phyloP scores from a whole-genome alignment of 2,113 vertebrate genomes.

The Nymphicus hollandicus region DNA sequence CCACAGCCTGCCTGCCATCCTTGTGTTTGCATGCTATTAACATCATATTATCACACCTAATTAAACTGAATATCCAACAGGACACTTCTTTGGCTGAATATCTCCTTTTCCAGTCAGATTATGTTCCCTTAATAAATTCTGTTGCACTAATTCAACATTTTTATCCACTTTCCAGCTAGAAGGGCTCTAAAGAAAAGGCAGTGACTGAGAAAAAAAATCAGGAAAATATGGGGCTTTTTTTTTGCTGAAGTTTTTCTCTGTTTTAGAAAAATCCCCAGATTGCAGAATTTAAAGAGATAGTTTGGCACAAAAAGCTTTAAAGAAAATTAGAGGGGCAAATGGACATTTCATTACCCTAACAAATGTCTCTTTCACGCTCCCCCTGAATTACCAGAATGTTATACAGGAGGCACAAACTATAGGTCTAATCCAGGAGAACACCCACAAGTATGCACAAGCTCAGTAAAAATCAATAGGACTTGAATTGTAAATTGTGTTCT shows the following conservation, averaged over 20 bases:
- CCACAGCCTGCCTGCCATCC: background rate
- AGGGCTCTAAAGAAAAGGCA: background rate
- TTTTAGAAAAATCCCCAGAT: background rate
- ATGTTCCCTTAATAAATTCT: background rate
- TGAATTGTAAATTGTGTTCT: background rate
- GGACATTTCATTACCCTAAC: background rate
- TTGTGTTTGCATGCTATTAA: background rate
- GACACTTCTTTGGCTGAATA: background rate
- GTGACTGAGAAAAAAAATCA: background rate
- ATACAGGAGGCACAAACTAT: background rate
- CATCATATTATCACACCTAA: background rate
- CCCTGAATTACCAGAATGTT: background rate
- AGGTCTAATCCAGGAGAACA: background rate
- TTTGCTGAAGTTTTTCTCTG: background rate
- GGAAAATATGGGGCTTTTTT: background rate
- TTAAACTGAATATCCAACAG: background rate
- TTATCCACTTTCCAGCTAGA: background rate
- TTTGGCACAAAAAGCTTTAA: background rate
- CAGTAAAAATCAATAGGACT: background rate
- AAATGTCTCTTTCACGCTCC: background rate
- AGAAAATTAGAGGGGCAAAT: background rate
- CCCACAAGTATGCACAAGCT: background rate
- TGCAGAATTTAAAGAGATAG: background rate
- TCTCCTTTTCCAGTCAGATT: background rate
- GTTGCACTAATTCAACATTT: background rate